Percentiles rank a stretch among this genome's conserved stretches.
Conservation (phyloP, 2,888 invertebrate species). For the Chloroclystis v-ata region DNA sequence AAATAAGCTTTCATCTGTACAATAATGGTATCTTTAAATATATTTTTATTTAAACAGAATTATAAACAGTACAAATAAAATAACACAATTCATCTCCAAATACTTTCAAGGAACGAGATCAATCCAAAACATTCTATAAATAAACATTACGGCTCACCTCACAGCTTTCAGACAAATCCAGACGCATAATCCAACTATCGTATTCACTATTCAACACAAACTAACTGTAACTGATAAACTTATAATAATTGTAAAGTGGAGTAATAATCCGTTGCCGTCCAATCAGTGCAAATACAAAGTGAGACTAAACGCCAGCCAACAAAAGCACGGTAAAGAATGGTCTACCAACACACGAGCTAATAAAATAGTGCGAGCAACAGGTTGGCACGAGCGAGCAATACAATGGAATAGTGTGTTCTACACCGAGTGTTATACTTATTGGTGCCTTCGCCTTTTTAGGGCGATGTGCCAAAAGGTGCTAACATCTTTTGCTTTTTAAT, state of each 20-base stretch:
- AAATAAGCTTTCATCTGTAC: too few relatives aligned
- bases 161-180: slow-evolving; percentile 4
- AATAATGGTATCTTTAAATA: too few relatives aligned
- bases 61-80: too few relatives aligned
- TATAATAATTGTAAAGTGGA: not conserved
- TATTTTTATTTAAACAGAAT: too few relatives aligned
- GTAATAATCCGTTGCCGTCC: slow-evolving; percentile 42
- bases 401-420: slow-evolving; percentile 51
- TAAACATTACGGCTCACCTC: not conserved
- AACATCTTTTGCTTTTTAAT: slow-evolving; percentile 10
- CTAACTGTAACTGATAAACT: too few relatives aligned
- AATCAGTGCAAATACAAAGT: slow-evolving; percentile 63
- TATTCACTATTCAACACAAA: too few relatives aligned
- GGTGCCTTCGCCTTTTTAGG: slow-evolving; percentile 17
- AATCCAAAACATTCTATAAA: not conserved
- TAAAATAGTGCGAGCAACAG: slow-evolving; percentile 77
- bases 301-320: slow-evolving; percentile 67
- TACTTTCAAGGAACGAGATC: not conserved
- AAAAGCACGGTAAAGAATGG: slow-evolving; percentile 76
- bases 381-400: slow-evolving; percentile 59
- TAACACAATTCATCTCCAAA: not conserved
- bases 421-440: slow-evolving; percentile 20
- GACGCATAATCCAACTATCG: not conserved
- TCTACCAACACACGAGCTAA: slow-evolving; percentile 71
- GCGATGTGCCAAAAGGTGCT: slow-evolving; percentile 14